Base-by-base conservation (phyloP, 2,888 invertebrate genomes). In the Carpatolechia fugitivella region DNA sequence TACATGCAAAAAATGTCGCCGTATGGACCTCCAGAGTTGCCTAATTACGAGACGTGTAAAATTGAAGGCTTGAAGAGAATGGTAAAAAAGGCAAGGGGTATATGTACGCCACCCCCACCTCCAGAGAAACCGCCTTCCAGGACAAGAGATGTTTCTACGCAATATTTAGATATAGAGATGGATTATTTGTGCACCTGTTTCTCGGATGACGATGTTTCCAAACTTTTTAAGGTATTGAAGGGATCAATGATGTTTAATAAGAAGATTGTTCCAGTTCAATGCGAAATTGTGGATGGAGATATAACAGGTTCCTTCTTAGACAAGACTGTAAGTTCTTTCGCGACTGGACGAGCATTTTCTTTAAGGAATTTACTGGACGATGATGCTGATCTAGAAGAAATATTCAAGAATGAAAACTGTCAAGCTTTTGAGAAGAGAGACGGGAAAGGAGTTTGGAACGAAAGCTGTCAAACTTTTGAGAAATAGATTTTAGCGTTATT, bases 1-100 rank as follows among this genome's bases (percentile, higher is more conserved):
- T 89, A 88, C 55, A 88, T 88, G 88, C 72, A 66, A 56, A 78
- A 69, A 11, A 73, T 65, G 71, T 86, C 86, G 1, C 56, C 35
- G 13, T 88, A 65, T 58, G 76, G 76, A 1, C 55, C 66, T 7
- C 69, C 76, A 6, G 73, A 76, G 14, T 63, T 87, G 52, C 80
- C 78, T 0, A 66, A 82, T 57, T 89, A 89, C 62, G 76, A 83
- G 62, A 63, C 62, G 1, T 85, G 85, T 62, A 65, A 78, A 4
- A 2, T 80, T 0, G 55, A 58, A 11, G 69, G 66, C 38, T 60
- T 88, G 18, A 80, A 76, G 57, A 63, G 59, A 11, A 58, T 86
- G 46, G 81, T 86, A 1, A 72, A 66, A 47, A 67, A 66, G 30
- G 74, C 81, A 0, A 76, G 69, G 56, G 60, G 72, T 0, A 68